Base-by-base conservation (phyloP, 2,113 vertebrate species). In the Octodon degus region DNA sequence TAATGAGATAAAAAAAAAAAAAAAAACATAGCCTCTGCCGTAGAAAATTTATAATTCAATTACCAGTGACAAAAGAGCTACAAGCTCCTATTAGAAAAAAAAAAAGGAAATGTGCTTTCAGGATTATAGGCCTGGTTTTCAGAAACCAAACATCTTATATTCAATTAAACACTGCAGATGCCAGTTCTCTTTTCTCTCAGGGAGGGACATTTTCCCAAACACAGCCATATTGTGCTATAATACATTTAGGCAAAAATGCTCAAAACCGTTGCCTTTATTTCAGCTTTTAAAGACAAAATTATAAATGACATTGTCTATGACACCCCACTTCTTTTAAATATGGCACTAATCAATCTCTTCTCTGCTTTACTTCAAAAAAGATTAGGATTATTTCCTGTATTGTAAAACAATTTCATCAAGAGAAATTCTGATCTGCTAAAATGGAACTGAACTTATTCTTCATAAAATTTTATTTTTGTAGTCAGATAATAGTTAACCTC, bases 81-180 rank as follows among this genome's bases (percentile, higher is more conserved):
- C 27, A 81, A 90, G 40, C 12, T 86, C 70, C 37, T 86, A 89
- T 93, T 84, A 91, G 60, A 89, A 92, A 92, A 84, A 86, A 13
- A 92, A 92, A 84, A 82, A 94, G 84, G 90, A 94, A 97, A 85
- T 94, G 37, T 89, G 58, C 76, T 96, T 96, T 93, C 89, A 95
- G 91, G 91, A 96, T 93, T 50, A 58, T 2, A 91, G 60, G 68
- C 27, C 58, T 89, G 62, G 43, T 86, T 97, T 96, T 81, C 53
- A 50, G 81, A 92, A 93, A 63, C 47, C 74, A 86, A 95, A 89
- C 32, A 84, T 86, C 50, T 92, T 89, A 74, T 50, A 91, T 87
- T 90, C 87, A 96, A 96, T 91, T 90, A 92, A 93, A 55, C 43
- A 84, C 92, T 43, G 53, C 65, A 96, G 94, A 94, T 67, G 65